These are phyloP conservation scores for Chorisops tibialis DNA, from an alignment of 2,888 invertebrate species.

Conservation along the genomic window DNA sequence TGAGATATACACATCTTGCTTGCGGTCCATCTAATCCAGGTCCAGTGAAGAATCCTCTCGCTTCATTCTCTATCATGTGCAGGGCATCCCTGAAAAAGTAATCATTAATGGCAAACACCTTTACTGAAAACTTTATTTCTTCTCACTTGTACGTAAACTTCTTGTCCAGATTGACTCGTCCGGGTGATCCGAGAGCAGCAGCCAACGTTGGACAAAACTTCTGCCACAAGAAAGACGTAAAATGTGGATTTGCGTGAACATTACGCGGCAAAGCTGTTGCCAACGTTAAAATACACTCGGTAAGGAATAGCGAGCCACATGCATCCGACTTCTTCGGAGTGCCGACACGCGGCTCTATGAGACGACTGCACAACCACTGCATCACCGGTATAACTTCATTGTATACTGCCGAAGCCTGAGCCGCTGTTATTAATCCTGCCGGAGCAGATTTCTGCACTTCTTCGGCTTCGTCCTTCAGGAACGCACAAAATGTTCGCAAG, in stretches of 20 bases:
- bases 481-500: conserved; percentile 78
- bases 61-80: conserved; percentile 52
- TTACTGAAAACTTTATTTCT: conserved; percentile 30
- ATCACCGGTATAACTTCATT: conserved; percentile 88
- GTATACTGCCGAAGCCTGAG: conserved; percentile 74
- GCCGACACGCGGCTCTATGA: conserved; percentile 69
- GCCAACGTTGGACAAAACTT: conserved; percentile 87
- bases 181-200: conserved; percentile 82
- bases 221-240: conserved; percentile 87
- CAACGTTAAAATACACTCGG: conserved; percentile 82
- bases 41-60: conserved; percentile 51
- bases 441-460: conserved; percentile 56
- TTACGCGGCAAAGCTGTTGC: conserved; percentile 79
- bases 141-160: conserved; percentile 68
- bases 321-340: conserved; percentile 51
- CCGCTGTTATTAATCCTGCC: conserved; percentile 56
- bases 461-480: conserved; percentile 61
- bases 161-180: conserved; percentile 65
- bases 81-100: conserved; percentile 46
- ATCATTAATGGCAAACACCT: neutral
- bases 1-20: conserved; percentile 82
- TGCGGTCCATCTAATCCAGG: conserved; percentile 72
- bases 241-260: conserved; percentile 79
- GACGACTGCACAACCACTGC: conserved; percentile 81
- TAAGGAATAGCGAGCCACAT: conserved; percentile 64